Percentiles rank a stretch among this genome's conserved stretches.
Conservation (phyloP, 2,113 vertebrate species). For the Synchiropus splendidus region DNA sequence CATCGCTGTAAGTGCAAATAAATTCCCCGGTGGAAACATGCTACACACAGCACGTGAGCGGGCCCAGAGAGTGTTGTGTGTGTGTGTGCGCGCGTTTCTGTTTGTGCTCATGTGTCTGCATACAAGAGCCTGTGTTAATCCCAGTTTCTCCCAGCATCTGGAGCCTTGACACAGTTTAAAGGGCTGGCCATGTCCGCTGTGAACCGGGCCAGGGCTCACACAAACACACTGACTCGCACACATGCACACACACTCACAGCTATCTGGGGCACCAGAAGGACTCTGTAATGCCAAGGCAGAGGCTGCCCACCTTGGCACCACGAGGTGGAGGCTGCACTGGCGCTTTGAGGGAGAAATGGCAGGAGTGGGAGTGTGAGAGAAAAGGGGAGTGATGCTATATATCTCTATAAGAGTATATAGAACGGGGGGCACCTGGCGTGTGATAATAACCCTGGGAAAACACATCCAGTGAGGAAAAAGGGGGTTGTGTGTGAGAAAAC, state of each 20-base stretch:
- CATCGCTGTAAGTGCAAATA: no score
- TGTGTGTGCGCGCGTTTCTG: constrained; percentile 42
- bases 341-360: constrained; percentile 52
- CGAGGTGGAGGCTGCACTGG: constrained; percentile 53
- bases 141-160: constrained; percentile 67
- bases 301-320: constrained; percentile 64
- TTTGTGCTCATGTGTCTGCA: constrained; percentile 45
- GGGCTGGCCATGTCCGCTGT: constrained; percentile 58
- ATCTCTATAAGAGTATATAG: constrained; percentile 7
- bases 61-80: no score
- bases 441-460: constrained; percentile 60
- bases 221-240: constrained; percentile 29
- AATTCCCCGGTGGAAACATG: not conserved
- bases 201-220: constrained; percentile 48
- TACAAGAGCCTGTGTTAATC: constrained; percentile 56
- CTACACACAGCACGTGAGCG: constrained; percentile 24
- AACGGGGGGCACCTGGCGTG: constrained; percentile 42
- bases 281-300: constrained; percentile 60
- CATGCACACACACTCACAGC: constrained; percentile 36
- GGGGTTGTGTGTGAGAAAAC: constrained; percentile 16
- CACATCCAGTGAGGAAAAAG: constrained; percentile 26
- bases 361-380: constrained; percentile 16
- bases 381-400: constrained; percentile 10
- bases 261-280: constrained; percentile 71
- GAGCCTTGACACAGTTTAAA: constrained; percentile 68